These are phyloP conservation scores for Netelia fuscicornis DNA, from an alignment of 2,888 invertebrate genomes.

Conservation along the genomic window DNA sequence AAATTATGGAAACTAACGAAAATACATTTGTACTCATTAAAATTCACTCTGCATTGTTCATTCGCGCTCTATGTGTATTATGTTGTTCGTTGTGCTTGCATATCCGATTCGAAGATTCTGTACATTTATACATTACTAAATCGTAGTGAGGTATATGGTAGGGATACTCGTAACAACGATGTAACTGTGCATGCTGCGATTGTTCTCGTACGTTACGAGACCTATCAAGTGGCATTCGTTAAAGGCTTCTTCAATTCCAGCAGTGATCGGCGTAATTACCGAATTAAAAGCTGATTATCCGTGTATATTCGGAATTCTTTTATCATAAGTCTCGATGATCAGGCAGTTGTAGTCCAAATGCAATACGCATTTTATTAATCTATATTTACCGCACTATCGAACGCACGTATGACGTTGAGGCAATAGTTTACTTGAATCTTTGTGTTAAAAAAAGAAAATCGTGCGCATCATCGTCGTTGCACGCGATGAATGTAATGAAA, in stretches of 20 bases:
- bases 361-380: constrained; percentile 10
- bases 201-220: not conserved
- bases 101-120: constrained; percentile 40
- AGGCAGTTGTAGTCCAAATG: constrained; percentile 38
- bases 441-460: constrained; percentile 1
- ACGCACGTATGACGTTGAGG: constrained; percentile 37
- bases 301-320: constrained; percentile 8
- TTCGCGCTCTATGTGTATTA: constrained; percentile 26
- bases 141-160: constrained; percentile 56
- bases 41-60: constrained; percentile 10
- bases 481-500: not conserved
- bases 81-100: constrained; percentile 30
- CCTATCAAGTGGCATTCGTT: not conserved
- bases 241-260: not conserved
- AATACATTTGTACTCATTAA: constrained; percentile 49
- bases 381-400: constrained; percentile 17
- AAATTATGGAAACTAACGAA: constrained; percentile 20
- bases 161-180: constrained; percentile 17
- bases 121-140: constrained; percentile 54
- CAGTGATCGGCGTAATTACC: constrained; percentile 7
- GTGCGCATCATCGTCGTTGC: constrained; percentile 14
- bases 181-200: not conserved
- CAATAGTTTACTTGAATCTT: constrained; percentile 12
- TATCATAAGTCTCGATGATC: not conserved
- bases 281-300: constrained; percentile 36